Evolutionary conservation across 2,113 vertebrate species (phyloP).

Genomic region (Macquaria australasica): DNA sequence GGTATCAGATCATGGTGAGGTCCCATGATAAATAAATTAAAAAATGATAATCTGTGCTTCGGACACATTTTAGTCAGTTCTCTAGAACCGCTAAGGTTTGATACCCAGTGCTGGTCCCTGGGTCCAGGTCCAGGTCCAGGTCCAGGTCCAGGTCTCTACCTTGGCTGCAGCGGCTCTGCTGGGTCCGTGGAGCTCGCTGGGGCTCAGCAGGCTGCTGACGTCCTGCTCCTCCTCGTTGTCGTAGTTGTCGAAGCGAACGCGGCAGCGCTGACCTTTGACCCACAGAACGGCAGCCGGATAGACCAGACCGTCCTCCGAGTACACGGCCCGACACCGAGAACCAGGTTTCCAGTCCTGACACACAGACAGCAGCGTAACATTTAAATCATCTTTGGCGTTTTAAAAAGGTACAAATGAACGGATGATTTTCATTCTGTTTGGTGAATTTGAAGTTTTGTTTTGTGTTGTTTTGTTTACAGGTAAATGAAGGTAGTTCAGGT

Average conservation of each 20-base stretch:
- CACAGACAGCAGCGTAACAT: background rate
- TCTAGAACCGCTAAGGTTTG: background rate
- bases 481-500: too few species aligned
- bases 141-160: constrained; percentile 12
- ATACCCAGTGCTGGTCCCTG: background rate
- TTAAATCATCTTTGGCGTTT: too few species aligned
- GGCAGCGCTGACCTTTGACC: constrained; percentile 71
- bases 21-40: too few species aligned
- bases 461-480: too few species aligned
- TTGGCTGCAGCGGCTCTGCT: background rate
- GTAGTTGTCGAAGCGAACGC: constrained; percentile 70
- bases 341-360: constrained; percentile 73
- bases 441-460: too few species aligned
- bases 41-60: too few species aligned
- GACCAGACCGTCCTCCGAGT: constrained; percentile 71
- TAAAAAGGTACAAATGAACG: too few species aligned
- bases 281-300: constrained; percentile 74
- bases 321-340: constrained; percentile 70
- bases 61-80: too few species aligned
- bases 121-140: background rate
- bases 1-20: too few species aligned
- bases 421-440: too few species aligned
- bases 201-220: constrained; percentile 50
- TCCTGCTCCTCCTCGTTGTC: constrained; percentile 78
- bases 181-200: constrained; percentile 25